Evolutionary conservation across 1,140 invertebrate genomes (phyloP), one percentile per base, ranked within the genome.

Genomic region (Luehdorfia chinensis): DNA sequence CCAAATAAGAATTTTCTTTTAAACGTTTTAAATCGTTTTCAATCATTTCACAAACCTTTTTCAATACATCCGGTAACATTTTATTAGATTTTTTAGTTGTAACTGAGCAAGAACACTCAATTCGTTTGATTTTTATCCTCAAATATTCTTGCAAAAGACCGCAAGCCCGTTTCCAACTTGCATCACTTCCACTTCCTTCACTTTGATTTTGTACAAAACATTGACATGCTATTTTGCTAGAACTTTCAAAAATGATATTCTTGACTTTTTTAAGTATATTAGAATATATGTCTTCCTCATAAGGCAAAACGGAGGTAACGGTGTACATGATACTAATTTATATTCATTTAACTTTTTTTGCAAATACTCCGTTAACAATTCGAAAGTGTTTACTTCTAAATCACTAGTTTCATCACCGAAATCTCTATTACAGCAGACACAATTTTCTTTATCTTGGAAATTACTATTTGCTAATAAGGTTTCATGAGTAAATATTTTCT

Each of bases 131-230:
- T 76, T 85, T 85, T 6, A 69, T 60, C 55, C 73, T 77, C 39
- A 85, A 68, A 58, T 83, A 84, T 57, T 85, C 78, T 65, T 80
- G 61, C 34, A 84, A 52, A 49, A 84, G 57, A 7, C 54, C 55
- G 43, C 75, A 78, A 0, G 72, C 76, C 49, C 78, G 69, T 15
- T 67, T 59, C 76, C 81, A 83, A 47, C 67, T 74, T 8, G 39
- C 39, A 28, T 43, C 39, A 13, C 28, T 30, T 8, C 64, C 65
- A 44, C 11, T 9, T 7, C 5, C 9, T 11, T 66, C 53, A 14
- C 27, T 32, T 16, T 39, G n/a, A 8, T 39, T 54, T 15, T 55
- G 28, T 28, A 49, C 27, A 9, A 36, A 33, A 55, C 69, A 79
- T 36, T 55, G 66, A 57, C 75, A 80, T 25, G 47, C 41, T 1